Evolutionary conservation across 2,888 invertebrate genomes (phyloP), one percentile per base, ranked within the genome.

Genomic region (Cybosia mesomella): DNA sequence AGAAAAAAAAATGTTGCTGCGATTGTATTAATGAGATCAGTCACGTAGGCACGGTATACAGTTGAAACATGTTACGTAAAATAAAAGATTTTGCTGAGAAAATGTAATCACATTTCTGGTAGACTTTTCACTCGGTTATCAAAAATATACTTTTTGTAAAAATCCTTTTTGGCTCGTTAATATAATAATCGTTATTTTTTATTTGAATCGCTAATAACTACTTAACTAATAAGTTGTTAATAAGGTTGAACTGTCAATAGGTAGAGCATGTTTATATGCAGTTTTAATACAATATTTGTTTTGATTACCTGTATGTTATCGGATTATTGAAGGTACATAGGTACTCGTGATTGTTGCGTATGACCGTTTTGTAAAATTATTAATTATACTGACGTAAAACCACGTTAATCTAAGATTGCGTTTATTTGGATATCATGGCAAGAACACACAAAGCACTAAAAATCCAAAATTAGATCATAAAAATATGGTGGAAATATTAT

Each of bases 11-110:
- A 68, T n/a, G 70, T 74, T 74, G 39, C 32, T 58, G 63, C 64
- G 61, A 74, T 77, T 79, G 72, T 79, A 72, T 73, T 79, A 78
- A 78, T 79, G 74, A 58, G 68, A 68, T 58, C 66, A 69, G 68
- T 66, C 79, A 79, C 79, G 77, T n/a, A 49, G 49, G 3, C 21
- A 21, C 21, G 9, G 8, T 22, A 36, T 59, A 59, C 0, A 36
- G 39, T 59, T 18, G 10, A 15, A 60, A 8, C 22, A 18, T 22
- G 15, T 15, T 22, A 60, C 15, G 22, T 39, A 24, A 24, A 3
- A 49, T 4, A 0, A 43, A 43, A 43, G 43, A 43, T 5, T 43
- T 43, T 18, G 18, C 18, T 0, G 0, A 43, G 1, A 18, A 15
- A 15, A 39, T 4, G 15, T 15, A 39, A 15, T 39, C 15, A 39